Base-by-base conservation (phyloP, 2,797 vertebrate genomes). In the Gephyroberyx darwinii region DNA sequence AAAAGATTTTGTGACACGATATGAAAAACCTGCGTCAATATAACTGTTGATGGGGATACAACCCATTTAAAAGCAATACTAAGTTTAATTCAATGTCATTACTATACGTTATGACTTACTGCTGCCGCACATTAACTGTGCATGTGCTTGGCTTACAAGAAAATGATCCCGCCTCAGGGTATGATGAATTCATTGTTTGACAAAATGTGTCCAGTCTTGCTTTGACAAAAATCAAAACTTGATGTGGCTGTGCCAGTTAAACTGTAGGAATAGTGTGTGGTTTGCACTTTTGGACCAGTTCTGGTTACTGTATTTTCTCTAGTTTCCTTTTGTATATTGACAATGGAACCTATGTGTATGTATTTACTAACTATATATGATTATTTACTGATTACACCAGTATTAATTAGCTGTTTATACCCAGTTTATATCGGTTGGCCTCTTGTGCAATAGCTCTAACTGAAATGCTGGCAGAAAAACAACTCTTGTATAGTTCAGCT, bases 271-370 rank as follows among this genome's bases (percentile, higher is more conserved):
- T 61, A 37, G 85, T 65, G 71, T 73, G 79, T n/a, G n/a, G n/a
- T 89, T 88, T 89, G 90, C 90, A 93, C 89, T 90, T 91, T 89
- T 84, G 89, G 86, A 92, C 90, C 89, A 92, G 81, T 61, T 78
- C 70, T 88, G 82, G 85, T 91, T 84, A 82, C 71, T 86, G 72
- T 84, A 71, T 85, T 89, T 86, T 72, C 63, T 76, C 83, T 85
- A 81, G 45, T 68, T 83, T 74, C 80, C 75, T 86, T 88, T 89
- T 88, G 33, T 89, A 86, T 82, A 82, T 75, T 75, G 65, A 77
- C 53, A 35, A 33, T 64, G 60, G 1, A 81, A 74, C 17, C 37
- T 56, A 41, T n/a, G 65, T 69, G 35, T 69, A 60, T 71, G 56
- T 4, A 60, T 66, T 60, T 20, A 60, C n/a, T 54, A n/a, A 60